Evolutionary conservation across 2,797 vertebrate species (phyloP).

Genomic region (Menidia menidia): DNA sequence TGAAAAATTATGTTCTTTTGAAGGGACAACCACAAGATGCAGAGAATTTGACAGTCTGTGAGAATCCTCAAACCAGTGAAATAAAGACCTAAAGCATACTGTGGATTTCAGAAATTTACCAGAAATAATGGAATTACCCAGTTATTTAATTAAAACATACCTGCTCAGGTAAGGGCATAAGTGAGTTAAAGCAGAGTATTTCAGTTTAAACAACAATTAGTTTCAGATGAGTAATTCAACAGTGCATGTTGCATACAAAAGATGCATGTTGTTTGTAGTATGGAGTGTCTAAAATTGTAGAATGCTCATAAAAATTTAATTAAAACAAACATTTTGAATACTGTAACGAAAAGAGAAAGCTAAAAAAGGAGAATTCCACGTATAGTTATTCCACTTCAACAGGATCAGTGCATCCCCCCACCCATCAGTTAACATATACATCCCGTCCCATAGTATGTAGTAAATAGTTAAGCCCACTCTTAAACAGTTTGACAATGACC

Average conservation of each 20-base stretch:
- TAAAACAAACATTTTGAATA: no score
- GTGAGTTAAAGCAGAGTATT: neutral
- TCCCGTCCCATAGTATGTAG: conserved; percentile 18
- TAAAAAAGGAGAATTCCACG: conserved; percentile 30
- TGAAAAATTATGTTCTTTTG: conserved; percentile 8
- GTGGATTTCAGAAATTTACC: neutral
- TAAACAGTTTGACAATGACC: conserved; percentile 46
- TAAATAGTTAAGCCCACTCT: neutral
- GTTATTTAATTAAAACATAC: no score
- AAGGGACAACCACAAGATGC: conserved; percentile 12
- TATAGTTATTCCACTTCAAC: conserved; percentile 52
- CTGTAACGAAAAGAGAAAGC: conserved; percentile 37
- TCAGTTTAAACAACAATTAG: neutral
- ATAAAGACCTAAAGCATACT: neutral
- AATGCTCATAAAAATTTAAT: no score
- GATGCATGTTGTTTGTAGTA: no score
- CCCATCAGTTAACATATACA: conserved; percentile 43
- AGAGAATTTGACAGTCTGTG: neutral
- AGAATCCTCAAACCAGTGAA: neutral
- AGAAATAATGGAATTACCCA: neutral
- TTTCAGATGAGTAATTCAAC: no score
- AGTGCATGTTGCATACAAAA: no score
- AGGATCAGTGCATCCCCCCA: conserved; percentile 40
- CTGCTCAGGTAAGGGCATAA: no score
- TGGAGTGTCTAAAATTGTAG: no score